Base-by-base conservation (phyloP, 2,113 vertebrate species). In the Python bivittatus region DNA sequence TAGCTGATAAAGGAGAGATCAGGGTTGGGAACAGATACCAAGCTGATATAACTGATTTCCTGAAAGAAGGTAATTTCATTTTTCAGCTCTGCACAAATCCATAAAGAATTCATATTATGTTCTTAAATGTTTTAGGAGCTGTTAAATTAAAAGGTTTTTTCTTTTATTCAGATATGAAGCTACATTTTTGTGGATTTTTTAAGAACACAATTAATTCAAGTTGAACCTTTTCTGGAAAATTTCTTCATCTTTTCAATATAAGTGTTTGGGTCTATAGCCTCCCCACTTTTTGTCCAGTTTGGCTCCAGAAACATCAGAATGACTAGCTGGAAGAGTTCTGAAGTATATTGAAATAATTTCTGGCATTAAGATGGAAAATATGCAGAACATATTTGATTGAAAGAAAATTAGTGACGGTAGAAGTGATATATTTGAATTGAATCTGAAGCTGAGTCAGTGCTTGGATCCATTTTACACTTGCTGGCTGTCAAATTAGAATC, bases 1-100 rank as follows among this genome's bases (percentile, higher is more conserved):
- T 99, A 6, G 99, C 99, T n/a, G 99, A 99, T 94, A 99, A 99
- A 95, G 99, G 99, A 52, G 99, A 99, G 97, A 99, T 99, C 95
- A 98, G 99, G 27, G 98, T 99, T 0, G 99, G 99, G 56, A 99
- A 98, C 97, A 99, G 99, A 96, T 99, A 98, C 97, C 99, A 99
- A 97, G 99, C 99, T 9, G 99, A 99, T 96, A 98, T 99, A 97
- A 99, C 98, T 1, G 99, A 99, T 96, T 97, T 99, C 94, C 94
- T 99, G 57, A 98, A 98, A 93, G 99, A 99, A 96, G 99, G 99
- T 99, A 97, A 95, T 94, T 96, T 90, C 44, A 84, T 60, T 23
- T 48, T 2, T 93, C 11, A 90, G 90, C 83, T 89, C 10, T 92
- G 90, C 53, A 48, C 48, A 10, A 92, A n/a, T 91, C 90, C 2